Base-by-base conservation (phyloP, 2,797 vertebrate species). In the Melanotaenia trifasciata region DNA sequence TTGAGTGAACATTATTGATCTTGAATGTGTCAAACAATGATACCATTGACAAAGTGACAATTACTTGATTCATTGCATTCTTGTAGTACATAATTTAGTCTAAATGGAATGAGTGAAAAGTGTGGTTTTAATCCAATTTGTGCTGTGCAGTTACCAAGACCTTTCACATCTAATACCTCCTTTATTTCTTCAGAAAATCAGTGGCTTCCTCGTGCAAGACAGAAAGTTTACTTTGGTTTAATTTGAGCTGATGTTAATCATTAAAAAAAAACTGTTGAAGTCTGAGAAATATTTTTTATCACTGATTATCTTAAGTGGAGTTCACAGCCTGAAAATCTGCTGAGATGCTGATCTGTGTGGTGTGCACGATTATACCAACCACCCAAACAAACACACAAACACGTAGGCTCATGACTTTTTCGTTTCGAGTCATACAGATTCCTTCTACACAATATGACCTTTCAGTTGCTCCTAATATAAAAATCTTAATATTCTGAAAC, bases 391-490 rank as follows among this genome's bases (percentile, higher is more conserved):
- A 74, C 65, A 80, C 51, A 68, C 72, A 79, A 61, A 67, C 47
- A 80, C 65, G 54, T 33, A 33, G 57, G 64, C 59, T 78, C 58
- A 40, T 69, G 73, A 57, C 22, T 81, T 82, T 86, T 83, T 86
- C 40, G 50, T 68, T 94, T 92, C 96, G 95, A 97, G 89, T 97
- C 95, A 96, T 93, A 92, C 93, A 95, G 94, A 95, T 93, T 93
- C 93, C 94, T 94, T 95, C 94, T 94, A 93, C 92, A 94, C 93
- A 93, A 92, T 94, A 88, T 97, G 94, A 96, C 95, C 94, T 97
- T 96, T 96, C 94, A 94, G 88, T 93, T 91, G 90, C 92, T 92
- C 78, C 88, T 95, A 92, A 94, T 94, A 85, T 78, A 87, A 87
- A 92, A 90, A 86, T 92, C 81, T 82, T 35, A 78, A 74, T 61